Evolutionary conservation across 2,797 vertebrate genomes (phyloP).

Genomic region (Cuniculus paca): DNA sequence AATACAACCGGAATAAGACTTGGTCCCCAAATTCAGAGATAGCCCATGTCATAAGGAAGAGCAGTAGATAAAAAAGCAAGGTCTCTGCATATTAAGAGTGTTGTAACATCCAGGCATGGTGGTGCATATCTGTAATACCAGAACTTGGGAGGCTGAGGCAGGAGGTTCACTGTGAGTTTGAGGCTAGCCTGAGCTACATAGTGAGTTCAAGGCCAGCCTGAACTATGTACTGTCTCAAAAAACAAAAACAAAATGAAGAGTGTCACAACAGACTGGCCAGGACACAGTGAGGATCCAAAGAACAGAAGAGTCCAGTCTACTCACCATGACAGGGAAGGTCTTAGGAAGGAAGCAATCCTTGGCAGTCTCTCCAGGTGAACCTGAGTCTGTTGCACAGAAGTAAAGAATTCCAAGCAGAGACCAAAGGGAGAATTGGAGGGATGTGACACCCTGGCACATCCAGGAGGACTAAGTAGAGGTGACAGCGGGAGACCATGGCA

Average conservation of each 20-base stretch:
- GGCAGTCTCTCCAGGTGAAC: not conserved
- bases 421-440: not conserved
- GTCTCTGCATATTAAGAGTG: fast-evolving
- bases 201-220: not conserved
- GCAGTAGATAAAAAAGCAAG: not conserved
- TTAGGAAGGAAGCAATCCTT: not conserved
- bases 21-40: not conserved
- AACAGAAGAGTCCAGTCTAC: not conserved
- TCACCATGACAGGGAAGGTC: not conserved
- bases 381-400: not conserved
- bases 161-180: not conserved
- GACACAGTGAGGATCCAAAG: not conserved
- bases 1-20: not conserved
- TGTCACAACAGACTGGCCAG: not conserved
- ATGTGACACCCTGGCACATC: not conserved
- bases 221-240: not conserved
- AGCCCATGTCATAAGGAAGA: not conserved
- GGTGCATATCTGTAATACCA: not conserved
- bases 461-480: not conserved
- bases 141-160: not conserved
- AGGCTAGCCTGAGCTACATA: not conserved
- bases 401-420: not conserved
- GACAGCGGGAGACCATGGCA: not conserved
- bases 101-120: not conserved
- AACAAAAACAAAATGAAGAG: not conserved